Evolutionary conservation across 2,797 vertebrate genomes (phyloP).

Genomic region (Sebastes steindachneri): DNA sequence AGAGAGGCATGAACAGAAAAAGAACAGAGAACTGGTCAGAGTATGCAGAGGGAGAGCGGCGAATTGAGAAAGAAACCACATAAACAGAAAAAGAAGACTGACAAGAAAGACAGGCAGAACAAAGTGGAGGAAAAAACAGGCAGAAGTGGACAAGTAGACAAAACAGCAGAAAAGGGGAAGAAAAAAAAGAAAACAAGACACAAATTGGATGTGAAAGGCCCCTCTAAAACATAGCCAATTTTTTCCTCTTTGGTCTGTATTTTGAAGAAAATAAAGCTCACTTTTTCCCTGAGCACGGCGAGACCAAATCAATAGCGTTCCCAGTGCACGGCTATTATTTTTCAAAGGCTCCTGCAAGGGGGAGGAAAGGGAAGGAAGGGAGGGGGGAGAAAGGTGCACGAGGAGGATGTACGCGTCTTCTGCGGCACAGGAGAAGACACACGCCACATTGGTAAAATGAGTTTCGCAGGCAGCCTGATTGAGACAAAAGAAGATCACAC

Average conservation of each 20-base stretch:
- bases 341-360: constrained; percentile 70
- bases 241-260: constrained; percentile 60
- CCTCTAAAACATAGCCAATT: constrained; percentile 55
- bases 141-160: constrained; percentile 33
- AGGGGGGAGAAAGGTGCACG: not conserved
- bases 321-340: constrained; percentile 72
- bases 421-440: constrained; percentile 3
- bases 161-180: constrained; percentile 26
- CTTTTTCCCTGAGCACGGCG: constrained; percentile 50
- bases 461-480: constrained; percentile 18
- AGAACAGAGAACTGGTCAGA: not conserved
- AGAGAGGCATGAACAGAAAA: not conserved
- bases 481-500: constrained; percentile 9
- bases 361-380: not conserved
- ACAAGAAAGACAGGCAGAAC: constrained; percentile 14
- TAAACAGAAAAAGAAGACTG: constrained; percentile 23
- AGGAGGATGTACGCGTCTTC: constrained; percentile 6
- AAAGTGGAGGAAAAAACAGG: constrained; percentile 33
- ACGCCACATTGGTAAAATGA: constrained; percentile 19
- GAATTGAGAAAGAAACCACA: constrained; percentile 17
- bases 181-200: constrained; percentile 39
- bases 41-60: not conserved
- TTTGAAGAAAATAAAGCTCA: constrained; percentile 75
- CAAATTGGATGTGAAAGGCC: constrained; percentile 68
- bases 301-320: constrained; percentile 76